Evolutionary conservation across 2,888 invertebrate species (phyloP).

Genomic region (Tipula unca): DNA sequence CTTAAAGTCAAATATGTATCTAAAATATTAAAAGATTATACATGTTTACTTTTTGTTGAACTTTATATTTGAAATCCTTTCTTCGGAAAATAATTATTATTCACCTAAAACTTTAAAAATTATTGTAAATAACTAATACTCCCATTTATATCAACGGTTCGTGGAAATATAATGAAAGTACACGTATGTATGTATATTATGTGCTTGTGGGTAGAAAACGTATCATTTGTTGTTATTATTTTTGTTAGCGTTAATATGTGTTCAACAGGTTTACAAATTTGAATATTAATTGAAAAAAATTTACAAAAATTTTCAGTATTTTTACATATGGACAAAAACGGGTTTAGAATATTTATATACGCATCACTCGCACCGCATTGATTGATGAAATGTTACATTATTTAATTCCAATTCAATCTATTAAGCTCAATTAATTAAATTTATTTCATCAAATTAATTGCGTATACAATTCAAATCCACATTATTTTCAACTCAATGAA

Average conservation of each 20-base stretch:
- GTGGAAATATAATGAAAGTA: neutral
- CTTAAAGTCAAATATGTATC: too few relatives aligned
- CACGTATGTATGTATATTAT: too few relatives aligned
- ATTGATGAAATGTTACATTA: too few relatives aligned
- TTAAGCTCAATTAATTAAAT: neutral
- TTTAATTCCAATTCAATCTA: neutral
- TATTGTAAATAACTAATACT: neutral
- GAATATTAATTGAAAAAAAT: neutral
- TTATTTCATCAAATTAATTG: neutral
- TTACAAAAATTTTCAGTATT: neutral
- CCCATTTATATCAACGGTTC: neutral
- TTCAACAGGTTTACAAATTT: neutral
- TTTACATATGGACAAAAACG: too few relatives aligned
- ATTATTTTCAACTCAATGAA: neutral
- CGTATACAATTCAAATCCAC: neutral
- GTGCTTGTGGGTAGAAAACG: neutral
- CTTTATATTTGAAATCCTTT: too few relatives aligned
- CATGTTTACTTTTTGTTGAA: too few relatives aligned
- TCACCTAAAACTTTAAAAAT: neutral
- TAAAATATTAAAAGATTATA: too few relatives aligned
- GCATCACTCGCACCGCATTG: too few relatives aligned
- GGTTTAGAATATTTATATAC: neutral
- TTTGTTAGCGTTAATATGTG: neutral
- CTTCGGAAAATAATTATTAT: neutral
- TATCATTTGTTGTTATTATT: neutral